A percentile compares a stretch with the other conserved stretches of the same genome.
Evolutionary conservation across 1,140 invertebrate genomes (phyloP).

Genomic region (Thaumetopoea pityocampa): DNA sequence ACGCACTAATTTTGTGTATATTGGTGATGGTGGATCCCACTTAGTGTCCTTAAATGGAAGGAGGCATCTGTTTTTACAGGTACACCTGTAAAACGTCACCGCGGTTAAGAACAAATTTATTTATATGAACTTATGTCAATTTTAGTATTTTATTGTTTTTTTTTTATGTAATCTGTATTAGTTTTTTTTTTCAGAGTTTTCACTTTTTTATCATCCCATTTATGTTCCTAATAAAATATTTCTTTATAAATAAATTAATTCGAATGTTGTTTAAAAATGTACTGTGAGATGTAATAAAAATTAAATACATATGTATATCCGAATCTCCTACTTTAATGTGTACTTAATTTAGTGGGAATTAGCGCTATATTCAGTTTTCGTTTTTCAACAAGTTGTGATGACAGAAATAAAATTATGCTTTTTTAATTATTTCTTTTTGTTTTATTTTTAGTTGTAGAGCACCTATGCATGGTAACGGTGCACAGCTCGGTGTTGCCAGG

Average conservation of each 20-base stretch:
- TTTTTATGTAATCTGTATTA: constrained; percentile 33
- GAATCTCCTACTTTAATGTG: constrained; percentile 67
- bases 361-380: constrained; percentile 49
- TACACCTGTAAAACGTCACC: constrained; percentile 58
- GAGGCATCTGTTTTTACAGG: constrained; percentile 53
- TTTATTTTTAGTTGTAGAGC: constrained; percentile 63
- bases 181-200: constrained; percentile 45
- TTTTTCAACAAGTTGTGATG: constrained; percentile 47
- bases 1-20: constrained; percentile 24
- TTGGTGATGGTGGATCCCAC: constrained; percentile 37
- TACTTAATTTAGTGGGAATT: constrained; percentile 62
- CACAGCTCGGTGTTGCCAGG: constrained; percentile 32
- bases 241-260: constrained; percentile 3
- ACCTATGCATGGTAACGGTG: constrained; percentile 52
- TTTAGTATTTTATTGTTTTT: constrained; percentile 25
- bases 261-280: too few species aligned
- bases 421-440: constrained; percentile 62
- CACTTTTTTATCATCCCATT: constrained; percentile 33
- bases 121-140: constrained; percentile 29
- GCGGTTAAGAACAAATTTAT: constrained; percentile 49
- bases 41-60: constrained; percentile 23
- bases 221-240: constrained; percentile 44
- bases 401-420: constrained; percentile 63
- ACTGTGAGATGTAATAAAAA: too few species aligned
- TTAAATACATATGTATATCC: too few species aligned